Conservation (phyloP, 1,140 invertebrate genomes). For the Oncopodura yosiiana region DNA sequence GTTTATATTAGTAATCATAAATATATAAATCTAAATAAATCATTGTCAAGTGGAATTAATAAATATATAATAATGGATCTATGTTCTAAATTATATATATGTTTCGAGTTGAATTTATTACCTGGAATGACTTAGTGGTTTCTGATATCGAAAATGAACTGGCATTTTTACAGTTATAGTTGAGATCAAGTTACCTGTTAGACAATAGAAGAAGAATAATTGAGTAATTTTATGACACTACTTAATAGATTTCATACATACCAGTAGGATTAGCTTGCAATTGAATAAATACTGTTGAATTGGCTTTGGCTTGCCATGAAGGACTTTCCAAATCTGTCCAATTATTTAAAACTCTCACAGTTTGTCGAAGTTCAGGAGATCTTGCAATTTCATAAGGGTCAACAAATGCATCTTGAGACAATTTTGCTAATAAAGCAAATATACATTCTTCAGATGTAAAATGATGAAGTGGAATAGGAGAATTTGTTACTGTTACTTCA, state of each 20-base stretch:
- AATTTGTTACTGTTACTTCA: constrained; percentile 33
- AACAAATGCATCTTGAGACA: constrained; percentile 25
- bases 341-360: constrained; percentile 27
- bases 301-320: constrained; percentile 25
- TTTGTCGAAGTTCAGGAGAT: constrained; percentile 6
- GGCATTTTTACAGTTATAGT: constrained; percentile 26
- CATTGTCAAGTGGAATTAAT: too few relatives aligned
- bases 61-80: constrained; percentile 21
- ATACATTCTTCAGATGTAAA: constrained; percentile 30
- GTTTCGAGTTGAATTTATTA: constrained; percentile 8
- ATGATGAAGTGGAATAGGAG: constrained; percentile 21
- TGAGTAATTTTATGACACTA: background rate
- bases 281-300: constrained; percentile 33
- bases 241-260: background rate
- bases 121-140: constrained; percentile 31
- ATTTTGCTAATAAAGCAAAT: constrained; percentile 23
- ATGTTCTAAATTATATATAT: background rate
- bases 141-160: constrained; percentile 34
- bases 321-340: constrained; percentile 35
- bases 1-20: too few relatives aligned
- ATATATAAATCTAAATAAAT: too few relatives aligned
- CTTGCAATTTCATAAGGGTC: constrained; percentile 31
- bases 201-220: background rate
- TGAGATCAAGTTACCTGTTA: constrained; percentile 30
- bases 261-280: constrained; percentile 25